Conservation (phyloP, 2,113 vertebrate species). For the Nymphicus hollandicus region DNA sequence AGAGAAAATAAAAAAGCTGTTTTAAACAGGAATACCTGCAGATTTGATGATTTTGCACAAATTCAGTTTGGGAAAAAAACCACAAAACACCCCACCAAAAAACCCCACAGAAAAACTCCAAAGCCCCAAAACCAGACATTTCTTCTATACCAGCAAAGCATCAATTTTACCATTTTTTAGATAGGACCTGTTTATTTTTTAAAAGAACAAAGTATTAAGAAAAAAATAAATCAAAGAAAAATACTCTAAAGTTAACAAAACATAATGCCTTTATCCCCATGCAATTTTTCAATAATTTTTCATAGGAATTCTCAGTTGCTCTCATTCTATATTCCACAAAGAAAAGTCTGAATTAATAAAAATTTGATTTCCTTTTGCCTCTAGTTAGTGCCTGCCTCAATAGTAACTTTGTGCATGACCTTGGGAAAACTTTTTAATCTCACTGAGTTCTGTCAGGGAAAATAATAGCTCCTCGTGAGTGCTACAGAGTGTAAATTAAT, state of each 20-base stretch:
- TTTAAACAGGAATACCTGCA: neutral
- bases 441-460: neutral
- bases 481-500: slow-evolving; percentile 32
- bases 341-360: neutral
- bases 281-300: neutral
- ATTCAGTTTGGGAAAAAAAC: neutral
- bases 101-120: too few relatives aligned
- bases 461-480: neutral
- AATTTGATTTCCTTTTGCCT: neutral
- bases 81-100: neutral
- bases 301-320: neutral
- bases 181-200: neutral
- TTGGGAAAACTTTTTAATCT: slow-evolving; percentile 49
- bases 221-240: neutral
- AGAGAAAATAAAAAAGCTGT: neutral
- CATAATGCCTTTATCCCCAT: neutral
- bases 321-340: neutral
- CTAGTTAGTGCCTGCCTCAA: neutral
- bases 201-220: neutral
- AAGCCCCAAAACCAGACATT: accelerated
- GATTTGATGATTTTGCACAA: neutral
- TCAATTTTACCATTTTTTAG: neutral
- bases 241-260: neutral
- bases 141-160: neutral
- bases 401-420: neutral